These are phyloP conservation scores for Phymatocera aterrima DNA, from an alignment of 2,888 invertebrate genomes.

Conservation along the genomic window DNA sequence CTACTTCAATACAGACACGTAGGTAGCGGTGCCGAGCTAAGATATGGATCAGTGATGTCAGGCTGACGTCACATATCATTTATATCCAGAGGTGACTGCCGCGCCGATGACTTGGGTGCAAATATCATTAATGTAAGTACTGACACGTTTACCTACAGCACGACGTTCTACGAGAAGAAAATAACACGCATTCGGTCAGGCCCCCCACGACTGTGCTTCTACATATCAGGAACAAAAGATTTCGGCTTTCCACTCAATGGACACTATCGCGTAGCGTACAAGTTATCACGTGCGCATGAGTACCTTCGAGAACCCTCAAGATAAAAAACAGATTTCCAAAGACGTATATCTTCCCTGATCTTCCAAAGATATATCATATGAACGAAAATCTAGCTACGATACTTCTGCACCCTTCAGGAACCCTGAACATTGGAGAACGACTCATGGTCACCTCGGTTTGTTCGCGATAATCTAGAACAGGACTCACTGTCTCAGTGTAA, in stretches of 20 bases:
- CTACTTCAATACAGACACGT: background rate
- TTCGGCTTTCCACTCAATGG: background rate
- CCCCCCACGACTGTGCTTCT: background rate
- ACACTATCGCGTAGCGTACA: background rate
- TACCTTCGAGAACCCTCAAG: background rate
- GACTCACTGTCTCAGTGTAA: background rate
- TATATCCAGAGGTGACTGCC: constrained; percentile 71
- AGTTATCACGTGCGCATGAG: background rate
- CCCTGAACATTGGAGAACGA: background rate
- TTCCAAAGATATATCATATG: no score
- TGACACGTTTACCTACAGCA: constrained; percentile 8
- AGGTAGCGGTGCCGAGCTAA: constrained; percentile 46
- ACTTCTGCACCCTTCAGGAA: no score
- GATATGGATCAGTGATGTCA: constrained; percentile 74
- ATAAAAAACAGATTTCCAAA: no score
- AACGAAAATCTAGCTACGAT: no score
- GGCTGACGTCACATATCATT: constrained; percentile 71
- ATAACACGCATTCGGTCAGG: background rate
- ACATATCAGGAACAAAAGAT: background rate
- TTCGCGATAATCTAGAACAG: background rate
- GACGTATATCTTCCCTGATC: no score
- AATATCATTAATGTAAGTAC: constrained; percentile 20
- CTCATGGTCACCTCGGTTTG: background rate
- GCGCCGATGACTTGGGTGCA: constrained; percentile 54
- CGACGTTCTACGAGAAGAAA: constrained; percentile 49